Evolutionary conservation across 2,113 vertebrate genomes (phyloP), one percentile per base, ranked within the genome.

Genomic region (Narcine bancroftii): DNA sequence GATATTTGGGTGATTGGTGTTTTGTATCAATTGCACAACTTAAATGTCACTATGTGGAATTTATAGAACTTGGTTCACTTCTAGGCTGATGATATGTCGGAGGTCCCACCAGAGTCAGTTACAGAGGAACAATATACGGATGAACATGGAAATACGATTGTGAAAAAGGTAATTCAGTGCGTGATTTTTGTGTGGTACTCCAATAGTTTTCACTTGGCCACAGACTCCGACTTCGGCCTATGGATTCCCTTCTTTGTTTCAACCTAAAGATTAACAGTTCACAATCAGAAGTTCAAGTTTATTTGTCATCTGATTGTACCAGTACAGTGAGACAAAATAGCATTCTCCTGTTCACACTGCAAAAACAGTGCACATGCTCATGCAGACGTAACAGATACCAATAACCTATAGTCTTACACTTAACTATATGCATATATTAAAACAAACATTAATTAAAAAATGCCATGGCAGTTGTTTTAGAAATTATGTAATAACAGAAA

Each of bases 111-210:
- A 9, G 97, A 98, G 94, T 96, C 96, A 0, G 97, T 98, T 93
- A 99, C 98, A 1, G 98, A 99, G 91, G 98, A 99, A 94, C 96
- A 98, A 87, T 99, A 98, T 73, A 96, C 95, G 0, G 98, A 99
- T 60, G 97, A 99, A 92, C 96, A 97, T 0, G 98, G 98, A 56
- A 97, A 98, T 94, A 97, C 95, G 5, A 98, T 99, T 19, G 96
- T 98, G 7, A 99, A 97, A 94, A 99, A 99, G 95, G 98, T 98
- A 96, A 93, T 93, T 53, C 71, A 39, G 2, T 47, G 26, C 15
- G 10, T 69, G 71, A 91, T 13, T 24, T 69, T 45, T n/a, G 15
- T 91, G 3, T 69, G 53, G 42, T 39, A 29, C 33, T 91, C 24
- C 42, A 3, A 69, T 36, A 21, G 69, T 15, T 42, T 21, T 15